Evolutionary conservation across 2,113 vertebrate genomes (phyloP).

Genomic region (Bubo blakistoni): DNA sequence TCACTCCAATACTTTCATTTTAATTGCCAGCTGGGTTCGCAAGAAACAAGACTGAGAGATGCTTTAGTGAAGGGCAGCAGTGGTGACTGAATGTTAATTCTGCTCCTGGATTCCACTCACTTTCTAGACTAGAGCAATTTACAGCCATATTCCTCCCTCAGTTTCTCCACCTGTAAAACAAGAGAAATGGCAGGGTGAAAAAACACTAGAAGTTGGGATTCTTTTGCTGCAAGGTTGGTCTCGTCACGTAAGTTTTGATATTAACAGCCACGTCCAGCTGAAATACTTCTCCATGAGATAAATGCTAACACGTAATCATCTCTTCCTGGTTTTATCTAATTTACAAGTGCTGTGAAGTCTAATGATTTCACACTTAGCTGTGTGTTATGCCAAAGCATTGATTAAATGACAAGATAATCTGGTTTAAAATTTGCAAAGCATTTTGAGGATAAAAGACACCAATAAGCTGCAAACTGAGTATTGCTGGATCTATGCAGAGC

Average conservation of each 20-base stretch:
- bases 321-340: background rate
- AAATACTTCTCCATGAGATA: background rate
- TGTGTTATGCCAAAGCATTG: background rate
- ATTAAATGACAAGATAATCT: background rate
- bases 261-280: background rate
- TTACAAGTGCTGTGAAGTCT: background rate
- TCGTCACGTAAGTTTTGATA: background rate
- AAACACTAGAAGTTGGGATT: background rate
- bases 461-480: background rate
- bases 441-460: background rate
- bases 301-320: background rate
- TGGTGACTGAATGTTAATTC: background rate
- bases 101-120: background rate
- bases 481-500: background rate
- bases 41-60: background rate
- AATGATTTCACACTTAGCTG: background rate
- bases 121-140: background rate
- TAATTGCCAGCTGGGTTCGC: background rate
- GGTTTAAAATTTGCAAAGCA: background rate
- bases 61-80: background rate
- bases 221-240: background rate
- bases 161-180: background rate
- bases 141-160: background rate
- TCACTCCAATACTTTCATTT: background rate
- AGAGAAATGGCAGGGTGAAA: background rate